Conservation (phyloP, 2,797 vertebrate species). For the Xiphorhynchus erythropygius region DNA sequence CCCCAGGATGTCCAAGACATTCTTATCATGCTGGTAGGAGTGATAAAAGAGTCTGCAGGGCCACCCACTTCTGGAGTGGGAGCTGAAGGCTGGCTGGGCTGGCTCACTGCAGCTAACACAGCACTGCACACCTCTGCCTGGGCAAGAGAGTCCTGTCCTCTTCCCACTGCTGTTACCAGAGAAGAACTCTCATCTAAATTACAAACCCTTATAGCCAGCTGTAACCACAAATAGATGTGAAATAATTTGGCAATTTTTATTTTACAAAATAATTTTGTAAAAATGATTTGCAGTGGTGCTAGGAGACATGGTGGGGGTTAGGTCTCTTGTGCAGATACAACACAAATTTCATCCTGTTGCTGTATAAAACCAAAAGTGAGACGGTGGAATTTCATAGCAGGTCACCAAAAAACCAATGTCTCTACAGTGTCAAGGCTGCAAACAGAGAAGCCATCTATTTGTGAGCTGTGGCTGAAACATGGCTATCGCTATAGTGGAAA, state of each 20-base stretch:
- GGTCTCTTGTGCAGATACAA: background rate
- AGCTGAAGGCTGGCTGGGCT: background rate
- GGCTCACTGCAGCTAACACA: rapidly evolving
- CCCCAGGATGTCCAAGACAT: background rate
- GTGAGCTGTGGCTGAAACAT: background rate
- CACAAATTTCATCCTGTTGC: background rate
- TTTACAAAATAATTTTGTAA: background rate
- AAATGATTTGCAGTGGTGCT: background rate
- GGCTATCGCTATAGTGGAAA: background rate
- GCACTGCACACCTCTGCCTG: background rate
- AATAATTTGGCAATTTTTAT: background rate
- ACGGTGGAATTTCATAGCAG: background rate
- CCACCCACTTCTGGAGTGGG: background rate
- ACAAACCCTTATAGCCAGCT: background rate
- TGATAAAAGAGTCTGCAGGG: background rate
- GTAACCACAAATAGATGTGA: background rate
- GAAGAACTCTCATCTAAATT: background rate
- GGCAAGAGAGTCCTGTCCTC: background rate
- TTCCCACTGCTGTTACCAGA: background rate
- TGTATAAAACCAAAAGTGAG: background rate
- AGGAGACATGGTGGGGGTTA: background rate
- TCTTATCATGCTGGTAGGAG: rapidly evolving
- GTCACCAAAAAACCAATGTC: background rate
- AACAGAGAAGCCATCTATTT: background rate
- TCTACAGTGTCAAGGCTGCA: background rate